Base-by-base conservation (phyloP, 2,113 vertebrate genomes). In the Nanorana parkeri region DNA sequence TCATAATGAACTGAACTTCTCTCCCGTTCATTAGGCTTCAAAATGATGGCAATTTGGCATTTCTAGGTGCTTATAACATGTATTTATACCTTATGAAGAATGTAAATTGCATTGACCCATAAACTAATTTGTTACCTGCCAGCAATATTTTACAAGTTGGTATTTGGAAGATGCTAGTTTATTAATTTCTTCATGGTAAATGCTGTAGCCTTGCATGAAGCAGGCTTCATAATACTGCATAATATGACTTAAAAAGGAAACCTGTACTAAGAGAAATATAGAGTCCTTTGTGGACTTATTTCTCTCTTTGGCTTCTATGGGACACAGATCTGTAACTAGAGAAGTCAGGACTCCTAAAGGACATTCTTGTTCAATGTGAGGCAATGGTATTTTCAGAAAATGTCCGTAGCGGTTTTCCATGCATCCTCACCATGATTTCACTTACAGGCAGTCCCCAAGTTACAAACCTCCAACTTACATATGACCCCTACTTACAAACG, bases 1-100 rank as follows among this genome's bases (percentile, higher is more conserved):
- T 82, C 64, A 82, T 82, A 76, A 82, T 82, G 54, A 82, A 76
- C 72, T 82, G 71, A 82, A 76, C 80, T 82, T 82, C 80, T 82
- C 64, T 76, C 32, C 28, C 68, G 80, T 82, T 82, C 71, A 82
- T 76, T 82, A 76, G 60, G 71, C 71, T 28, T 24, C 52, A 68
- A 82, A 82, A 75, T 75, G 80, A 76, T 76, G 80, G 65, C 76
- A 82, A 82, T 67, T 64, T 82, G 80, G 80, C 80, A 82, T 82
- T 82, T 82, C 52, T 76, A 21, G 72, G 28, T 76, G 52, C 72
- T 60, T 41, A 76, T 68, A 82, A 36, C 26, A 76, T 60, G 52
- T 67, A 81, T 82, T 67, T 82, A 82, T 75, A 58, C 71, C 63
- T 76, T 68, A 67, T 23, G 41, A 41, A 68, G 63, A 29, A 58